Percentiles rank a stretch among this genome's conserved stretches.
These are phyloP conservation scores for Tangara arthus DNA, from an alignment of 2,797 vertebrate species.

Conservation along the genomic window DNA sequence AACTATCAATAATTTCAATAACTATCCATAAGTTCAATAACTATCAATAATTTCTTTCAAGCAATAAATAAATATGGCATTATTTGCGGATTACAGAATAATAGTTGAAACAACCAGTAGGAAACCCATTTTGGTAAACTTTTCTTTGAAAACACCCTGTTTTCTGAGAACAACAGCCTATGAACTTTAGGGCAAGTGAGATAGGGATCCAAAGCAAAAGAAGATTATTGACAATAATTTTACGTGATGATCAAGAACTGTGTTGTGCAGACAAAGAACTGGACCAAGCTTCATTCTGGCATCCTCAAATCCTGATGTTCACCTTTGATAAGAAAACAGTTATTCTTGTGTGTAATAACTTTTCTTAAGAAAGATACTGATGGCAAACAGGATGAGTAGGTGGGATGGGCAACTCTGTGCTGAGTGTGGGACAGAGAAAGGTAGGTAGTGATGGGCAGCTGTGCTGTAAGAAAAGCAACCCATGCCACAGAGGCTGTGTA, in stretches of 20 bases:
- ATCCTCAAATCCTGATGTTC: neutral
- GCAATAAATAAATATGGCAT: neutral
- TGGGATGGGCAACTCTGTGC: neutral
- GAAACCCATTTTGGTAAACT: neutral
- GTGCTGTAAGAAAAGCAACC: neutral
- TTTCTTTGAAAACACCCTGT: neutral
- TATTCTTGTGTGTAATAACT: neutral
- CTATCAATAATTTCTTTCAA: neutral
- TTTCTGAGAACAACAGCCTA: accelerated
- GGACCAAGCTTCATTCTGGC: neutral
- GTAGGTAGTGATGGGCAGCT: neutral
- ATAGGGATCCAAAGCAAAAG: neutral
- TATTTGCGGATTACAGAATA: neutral
- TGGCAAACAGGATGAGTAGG: neutral
- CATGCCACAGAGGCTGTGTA: accelerated
- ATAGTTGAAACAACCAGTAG: neutral
- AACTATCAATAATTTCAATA: too few relatives aligned
- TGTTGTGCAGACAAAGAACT: neutral
- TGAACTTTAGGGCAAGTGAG: neutral
- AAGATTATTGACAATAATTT: neutral
- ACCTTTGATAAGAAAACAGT: neutral
- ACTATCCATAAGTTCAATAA: too few relatives aligned
- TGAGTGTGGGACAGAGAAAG: neutral
- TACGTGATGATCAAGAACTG: neutral
- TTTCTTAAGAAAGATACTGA: neutral